phyloP scores from a whole-genome alignment of 2,888 invertebrate species.

The Nemotelus pantherinus region DNA sequence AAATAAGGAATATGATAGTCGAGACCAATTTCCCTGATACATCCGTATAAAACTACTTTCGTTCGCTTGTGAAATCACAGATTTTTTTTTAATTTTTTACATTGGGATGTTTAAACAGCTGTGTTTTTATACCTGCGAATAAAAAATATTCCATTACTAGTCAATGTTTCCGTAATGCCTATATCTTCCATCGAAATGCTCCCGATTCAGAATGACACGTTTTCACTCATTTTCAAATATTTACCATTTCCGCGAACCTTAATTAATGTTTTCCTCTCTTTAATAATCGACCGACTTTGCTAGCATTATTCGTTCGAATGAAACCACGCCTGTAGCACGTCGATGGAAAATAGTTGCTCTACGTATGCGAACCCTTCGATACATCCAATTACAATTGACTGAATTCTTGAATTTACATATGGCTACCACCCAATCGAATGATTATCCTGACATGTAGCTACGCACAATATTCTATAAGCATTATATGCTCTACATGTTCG shows the following conservation, averaged over 20 bases:
- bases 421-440: constrained; percentile 6
- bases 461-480: background rate
- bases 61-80: too few species aligned
- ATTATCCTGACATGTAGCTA: constrained; percentile 8
- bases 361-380: background rate
- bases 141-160: too few species aligned
- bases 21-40: too few species aligned
- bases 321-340: background rate
- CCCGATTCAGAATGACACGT: background rate
- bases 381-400: constrained; percentile 22
- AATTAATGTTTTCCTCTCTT: constrained; percentile 9
- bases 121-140: too few species aligned
- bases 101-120: too few species aligned
- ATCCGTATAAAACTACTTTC: too few species aligned
- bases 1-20: too few species aligned
- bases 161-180: too few species aligned
- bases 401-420: constrained; percentile 11
- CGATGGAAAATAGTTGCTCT: background rate
- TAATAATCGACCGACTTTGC: background rate
- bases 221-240: background rate
- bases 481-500: background rate
- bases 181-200: too few species aligned
- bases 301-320: background rate
- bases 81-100: too few species aligned
- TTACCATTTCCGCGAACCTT: constrained; percentile 2